Evolutionary conservation across 2,797 vertebrate species (phyloP).

Genomic region (Phaenicophaeus curvirostris): DNA sequence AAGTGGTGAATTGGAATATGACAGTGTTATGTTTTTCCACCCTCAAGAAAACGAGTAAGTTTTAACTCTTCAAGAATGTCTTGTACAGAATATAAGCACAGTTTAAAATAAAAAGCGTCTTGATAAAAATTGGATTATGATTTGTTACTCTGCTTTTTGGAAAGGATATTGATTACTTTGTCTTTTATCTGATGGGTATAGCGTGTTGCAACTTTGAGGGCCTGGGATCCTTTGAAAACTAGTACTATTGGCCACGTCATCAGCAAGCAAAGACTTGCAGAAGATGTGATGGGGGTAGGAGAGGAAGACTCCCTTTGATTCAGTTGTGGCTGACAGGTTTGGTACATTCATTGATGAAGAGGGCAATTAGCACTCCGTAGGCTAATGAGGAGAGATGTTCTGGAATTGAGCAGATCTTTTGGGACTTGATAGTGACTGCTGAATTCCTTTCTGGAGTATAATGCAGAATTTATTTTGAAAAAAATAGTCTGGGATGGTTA

Average conservation of each 20-base stretch:
- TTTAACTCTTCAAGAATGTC: background rate
- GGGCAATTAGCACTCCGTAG: constrained; percentile 16
- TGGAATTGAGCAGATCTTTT: constrained; percentile 12
- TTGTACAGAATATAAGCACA: background rate
- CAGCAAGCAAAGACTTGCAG: background rate
- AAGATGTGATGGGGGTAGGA: background rate
- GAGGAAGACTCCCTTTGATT: background rate
- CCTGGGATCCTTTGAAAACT: background rate
- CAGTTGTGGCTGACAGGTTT: background rate
- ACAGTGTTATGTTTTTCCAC: background rate
- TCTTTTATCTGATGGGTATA: background rate
- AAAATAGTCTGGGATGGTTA: background rate
- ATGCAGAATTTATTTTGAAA: background rate
- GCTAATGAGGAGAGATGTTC: background rate
- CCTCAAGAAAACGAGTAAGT: background rate
- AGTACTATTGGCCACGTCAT: background rate
- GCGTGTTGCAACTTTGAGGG: background rate
- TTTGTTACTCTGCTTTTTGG: background rate
- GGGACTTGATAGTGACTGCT: background rate
- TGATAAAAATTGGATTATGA: background rate
- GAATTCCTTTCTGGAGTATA: background rate
- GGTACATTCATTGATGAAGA: background rate
- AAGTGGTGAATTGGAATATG: background rate
- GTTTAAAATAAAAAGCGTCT: background rate
- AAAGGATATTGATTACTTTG: background rate